Base-by-base conservation (phyloP, 2,888 invertebrate genomes). In the Cataglyphis albicans region DNA sequence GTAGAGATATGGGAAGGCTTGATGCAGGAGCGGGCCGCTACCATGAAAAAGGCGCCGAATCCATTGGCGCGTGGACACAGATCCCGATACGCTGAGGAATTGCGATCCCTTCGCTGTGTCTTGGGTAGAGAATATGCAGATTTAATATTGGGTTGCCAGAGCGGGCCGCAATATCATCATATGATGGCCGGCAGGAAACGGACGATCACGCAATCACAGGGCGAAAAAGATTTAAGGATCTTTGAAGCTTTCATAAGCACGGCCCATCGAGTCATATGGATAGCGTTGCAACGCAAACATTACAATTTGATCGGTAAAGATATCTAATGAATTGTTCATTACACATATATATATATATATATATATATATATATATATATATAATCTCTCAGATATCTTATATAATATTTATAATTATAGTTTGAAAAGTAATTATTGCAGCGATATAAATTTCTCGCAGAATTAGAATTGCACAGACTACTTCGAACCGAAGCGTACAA, bases 401-500 rank as follows among this genome's bases (percentile, higher is more conserved):
- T 18, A 7, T 18, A 48, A 48, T 52, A n/a, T 52, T 3, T 52
- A n/a, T n/a, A 52, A 52, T 52, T 52, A 52, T 52, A 52, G 7
- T 52, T 48, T 25, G 48, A 3, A 9, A 74, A 32, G 4, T 73
- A 41, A 44, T 61, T 3, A 9, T 0, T 9, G 9, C 3, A 15
- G 55, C 9, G 9, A 3, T 55, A 15, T 18, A 9, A 4, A 15
- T 32, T 25, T 59, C 74, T 65, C 84, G 76, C 91, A 96, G 97
- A 97, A 93, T 90, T 96, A 82, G 97, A 97, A 95, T 92, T 96
- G 57, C 95, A 96, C 90, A 95, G 96, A 81, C 87, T 97, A 70
- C 95, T 97, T 88, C 95, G 97, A 91, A 96, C 96, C 0, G 95
- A 96, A 80, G 95, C 95, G 86, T 97, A 96, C 90, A 97, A 96